A percentile compares a stretch with the other conserved stretches of the same genome.
phyloP scores from a whole-genome alignment of 2,797 vertebrate genomes.

The Leptatherina wallacei region DNA sequence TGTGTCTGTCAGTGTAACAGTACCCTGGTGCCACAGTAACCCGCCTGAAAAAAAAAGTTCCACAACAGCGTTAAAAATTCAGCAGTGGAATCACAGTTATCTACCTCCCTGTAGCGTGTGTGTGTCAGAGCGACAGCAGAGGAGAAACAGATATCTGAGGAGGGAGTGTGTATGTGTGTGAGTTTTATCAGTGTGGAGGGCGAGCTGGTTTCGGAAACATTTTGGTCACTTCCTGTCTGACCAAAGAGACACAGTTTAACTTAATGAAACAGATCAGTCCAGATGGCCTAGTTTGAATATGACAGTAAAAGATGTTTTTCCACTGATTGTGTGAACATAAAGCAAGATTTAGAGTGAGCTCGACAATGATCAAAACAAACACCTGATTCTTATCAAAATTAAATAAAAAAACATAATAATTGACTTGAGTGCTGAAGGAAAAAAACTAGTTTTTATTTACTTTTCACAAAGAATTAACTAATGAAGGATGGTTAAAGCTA shows the following conservation, averaged over 20 bases:
- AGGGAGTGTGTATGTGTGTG: conserved; percentile 39
- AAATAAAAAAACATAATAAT: neutral
- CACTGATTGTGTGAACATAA: neutral
- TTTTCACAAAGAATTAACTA: neutral
- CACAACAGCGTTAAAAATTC: conserved; percentile 88
- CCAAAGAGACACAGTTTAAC: conserved; percentile 36
- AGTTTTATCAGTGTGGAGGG: conserved; percentile 46
- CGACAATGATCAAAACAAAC: neutral
- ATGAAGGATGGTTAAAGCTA: neutral
- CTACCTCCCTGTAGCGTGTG: conserved; percentile 54
- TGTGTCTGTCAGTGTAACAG: conserved; percentile 61
- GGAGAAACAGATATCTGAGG: conserved; percentile 69
- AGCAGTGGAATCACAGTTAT: conserved; percentile 82
- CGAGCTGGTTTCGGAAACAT: conserved; percentile 54
- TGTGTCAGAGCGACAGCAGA: conserved; percentile 64
- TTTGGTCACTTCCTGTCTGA: conserved; percentile 70
- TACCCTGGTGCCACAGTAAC: conserved; percentile 80
- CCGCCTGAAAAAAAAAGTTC: conserved; percentile 77
- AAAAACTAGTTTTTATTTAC: too few relatives aligned
- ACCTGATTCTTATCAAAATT: neutral
- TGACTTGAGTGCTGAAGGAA: neutral
- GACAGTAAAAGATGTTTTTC: neutral
- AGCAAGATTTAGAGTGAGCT: neutral
- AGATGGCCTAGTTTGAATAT: conserved; percentile 2
- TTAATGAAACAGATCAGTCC: conserved; percentile 23